Evolutionary conservation across 1,140 invertebrate genomes (phyloP), one percentile per base, ranked within the genome.

Genomic region (Drosophila chauvacae): DNA sequence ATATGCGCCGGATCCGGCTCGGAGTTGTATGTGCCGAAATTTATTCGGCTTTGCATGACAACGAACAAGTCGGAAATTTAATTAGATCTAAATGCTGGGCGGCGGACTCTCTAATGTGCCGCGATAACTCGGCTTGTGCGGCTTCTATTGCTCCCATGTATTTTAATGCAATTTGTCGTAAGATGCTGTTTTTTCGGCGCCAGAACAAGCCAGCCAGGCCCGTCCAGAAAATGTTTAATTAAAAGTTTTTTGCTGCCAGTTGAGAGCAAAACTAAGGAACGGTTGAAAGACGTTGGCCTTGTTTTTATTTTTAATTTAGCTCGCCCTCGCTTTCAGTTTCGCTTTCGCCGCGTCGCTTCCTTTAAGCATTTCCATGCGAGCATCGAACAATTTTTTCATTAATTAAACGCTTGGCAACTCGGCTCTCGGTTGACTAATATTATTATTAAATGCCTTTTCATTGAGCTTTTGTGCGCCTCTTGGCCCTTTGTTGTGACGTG

Each of bases 221-320:
- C 73, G 73, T 73, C 74, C 81, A 90, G 55, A 90, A 90, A 90
- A 79, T 90, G 85, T 90, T 90, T 90, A 90, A 90, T 90, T 90
- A 90, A 90, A 90, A 90, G 81, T 90, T 90, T 85, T 70, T 51
- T 76, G 35, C 73, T 56, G 74, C 47, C 74, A 68, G 55, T 68
- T 20, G 74, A 51, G 37, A 33, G 68, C 60, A 37, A 33, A 59
- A 57, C 61, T 61, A 55, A 55, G 37, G 41, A 65, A 76, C 55
- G 61, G 20, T 39, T 76, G 53, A 68, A 68, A 60, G 63, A 76
- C n/a, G 47, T 33, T 75, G 70, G 70, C 56, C 69, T 57, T 44
- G 53, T 65, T 65, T 64, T 63, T 50, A 26, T 41, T 70, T 72
- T 57, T 23, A 42, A 55, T 71, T 70, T 39, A 13, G 1, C 35